Percentiles rank a stretch among this genome's conserved stretches.
Conservation (phyloP, 2,888 invertebrate species). For the Philereme vetulata region DNA sequence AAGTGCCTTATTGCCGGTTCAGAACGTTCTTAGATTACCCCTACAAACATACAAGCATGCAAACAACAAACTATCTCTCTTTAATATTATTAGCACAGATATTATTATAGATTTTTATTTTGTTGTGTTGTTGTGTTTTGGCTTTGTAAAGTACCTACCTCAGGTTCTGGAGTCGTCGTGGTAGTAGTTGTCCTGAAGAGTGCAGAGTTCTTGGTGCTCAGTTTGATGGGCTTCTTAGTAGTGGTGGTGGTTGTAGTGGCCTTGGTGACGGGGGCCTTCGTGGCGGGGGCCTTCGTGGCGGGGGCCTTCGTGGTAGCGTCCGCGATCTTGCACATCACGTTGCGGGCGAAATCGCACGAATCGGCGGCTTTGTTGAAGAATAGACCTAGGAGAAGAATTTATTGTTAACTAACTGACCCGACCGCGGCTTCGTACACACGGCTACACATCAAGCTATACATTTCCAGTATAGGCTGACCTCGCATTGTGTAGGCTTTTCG, state of each 20-base stretch:
- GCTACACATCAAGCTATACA: no score
- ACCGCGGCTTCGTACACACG: no score
- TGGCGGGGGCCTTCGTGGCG: conserved; percentile 71
- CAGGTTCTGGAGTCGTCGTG: conserved; percentile 65
- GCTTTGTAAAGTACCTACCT: conserved; percentile 46
- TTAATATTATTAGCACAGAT: no score
- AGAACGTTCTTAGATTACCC: no score
- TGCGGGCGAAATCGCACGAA: conserved; percentile 95
- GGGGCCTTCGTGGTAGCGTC: conserved; percentile 81
- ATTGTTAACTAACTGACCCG: no score
- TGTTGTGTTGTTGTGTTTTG: no score
- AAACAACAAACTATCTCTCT: no score
- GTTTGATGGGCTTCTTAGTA: conserved; percentile 67
- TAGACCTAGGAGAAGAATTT: conserved; percentile 83
- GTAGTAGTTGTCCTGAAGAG: conserved; percentile 74
- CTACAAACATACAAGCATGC: no score
- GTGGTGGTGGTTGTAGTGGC: conserved; percentile 68
- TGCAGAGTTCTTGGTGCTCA: conserved; percentile 71
- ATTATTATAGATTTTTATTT: no score
- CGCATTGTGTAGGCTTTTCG: no score
- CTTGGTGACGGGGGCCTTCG: conserved; percentile 60
- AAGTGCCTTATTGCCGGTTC: no score
- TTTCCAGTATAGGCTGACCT: no score
- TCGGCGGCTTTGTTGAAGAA: conserved; percentile 96
- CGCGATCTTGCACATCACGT: conserved; percentile 91